Conservation (phyloP, 2,113 vertebrate species). For the Poeciliopsis occidentalis region DNA sequence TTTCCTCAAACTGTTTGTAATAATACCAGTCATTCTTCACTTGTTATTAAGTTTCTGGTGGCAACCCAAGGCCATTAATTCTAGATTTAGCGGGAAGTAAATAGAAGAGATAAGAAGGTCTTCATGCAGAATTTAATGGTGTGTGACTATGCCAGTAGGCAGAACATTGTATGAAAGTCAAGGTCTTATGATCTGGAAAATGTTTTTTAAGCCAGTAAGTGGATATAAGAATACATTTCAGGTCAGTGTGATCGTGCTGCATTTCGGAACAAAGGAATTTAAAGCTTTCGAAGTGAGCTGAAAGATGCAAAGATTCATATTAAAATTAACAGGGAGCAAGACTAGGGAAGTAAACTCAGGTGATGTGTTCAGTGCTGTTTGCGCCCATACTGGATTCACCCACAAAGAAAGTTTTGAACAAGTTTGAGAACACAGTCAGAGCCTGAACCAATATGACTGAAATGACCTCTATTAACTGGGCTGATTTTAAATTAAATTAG, state of each 20-base stretch:
- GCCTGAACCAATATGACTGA: background rate
- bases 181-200: no score
- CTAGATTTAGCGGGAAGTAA: background rate
- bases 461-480: background rate
- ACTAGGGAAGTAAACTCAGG: background rate
- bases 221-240: background rate
- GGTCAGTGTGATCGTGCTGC: background rate
- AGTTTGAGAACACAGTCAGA: background rate
- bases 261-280: background rate
- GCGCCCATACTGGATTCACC: no score
- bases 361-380: background rate
- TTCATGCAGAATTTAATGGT: no score
- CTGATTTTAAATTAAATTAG: background rate
- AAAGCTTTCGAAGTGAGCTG: no score
- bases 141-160: no score
- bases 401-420: background rate
- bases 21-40: conserved; percentile 7
- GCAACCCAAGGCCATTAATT: conserved; percentile 6
- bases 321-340: no score
- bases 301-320: background rate
- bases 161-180: no score
- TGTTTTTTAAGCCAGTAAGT: background rate
- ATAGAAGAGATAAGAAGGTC: no score
- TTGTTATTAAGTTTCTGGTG: background rate
- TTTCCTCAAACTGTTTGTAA: background rate